A percentile compares a stretch with the other conserved stretches of the same genome.
Evolutionary conservation across 2,113 vertebrate species (phyloP).

Genomic region (Acanthochromis polyacanthus): DNA sequence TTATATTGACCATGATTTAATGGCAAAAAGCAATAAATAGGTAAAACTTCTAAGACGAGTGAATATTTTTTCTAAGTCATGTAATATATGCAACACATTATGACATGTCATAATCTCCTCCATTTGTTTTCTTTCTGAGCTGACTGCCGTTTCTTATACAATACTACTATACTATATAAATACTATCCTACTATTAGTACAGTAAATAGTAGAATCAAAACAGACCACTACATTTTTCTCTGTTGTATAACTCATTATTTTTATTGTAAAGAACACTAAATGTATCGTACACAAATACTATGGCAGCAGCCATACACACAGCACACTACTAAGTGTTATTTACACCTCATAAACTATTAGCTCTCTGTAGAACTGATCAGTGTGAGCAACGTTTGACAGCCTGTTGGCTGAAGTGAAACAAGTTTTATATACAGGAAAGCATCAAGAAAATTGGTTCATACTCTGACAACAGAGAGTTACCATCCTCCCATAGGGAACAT

Average conservation of each 20-base stretch:
- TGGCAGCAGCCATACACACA: constrained; percentile 12
- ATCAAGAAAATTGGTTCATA: constrained; percentile 26
- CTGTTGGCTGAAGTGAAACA: constrained; percentile 22
- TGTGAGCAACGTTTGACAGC: constrained; percentile 43
- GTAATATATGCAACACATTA: too few relatives aligned
- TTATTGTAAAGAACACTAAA: constrained; percentile 18
- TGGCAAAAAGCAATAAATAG: too few relatives aligned
- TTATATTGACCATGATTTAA: too few relatives aligned
- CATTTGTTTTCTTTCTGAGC: too few relatives aligned
- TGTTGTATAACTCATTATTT: constrained; percentile 21
- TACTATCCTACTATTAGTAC: too few relatives aligned
- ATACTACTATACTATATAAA: too few relatives aligned
- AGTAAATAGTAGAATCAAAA: too few relatives aligned
- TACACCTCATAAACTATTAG: constrained; percentile 9
- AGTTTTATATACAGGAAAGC: constrained; percentile 33
- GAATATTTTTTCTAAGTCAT: too few relatives aligned
- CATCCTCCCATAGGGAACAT: constrained; percentile 55
- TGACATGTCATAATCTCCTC: too few relatives aligned
- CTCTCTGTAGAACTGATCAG: constrained; percentile 12
- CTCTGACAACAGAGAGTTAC: constrained; percentile 48
- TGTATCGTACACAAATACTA: constrained; percentile 3
- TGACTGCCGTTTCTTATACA: too few relatives aligned
- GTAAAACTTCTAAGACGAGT: too few relatives aligned
- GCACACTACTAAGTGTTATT: constrained; percentile 16
- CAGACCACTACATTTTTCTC: not conserved